Conservation (phyloP, 2,113 vertebrate genomes). For the Macrotis lagotis region DNA sequence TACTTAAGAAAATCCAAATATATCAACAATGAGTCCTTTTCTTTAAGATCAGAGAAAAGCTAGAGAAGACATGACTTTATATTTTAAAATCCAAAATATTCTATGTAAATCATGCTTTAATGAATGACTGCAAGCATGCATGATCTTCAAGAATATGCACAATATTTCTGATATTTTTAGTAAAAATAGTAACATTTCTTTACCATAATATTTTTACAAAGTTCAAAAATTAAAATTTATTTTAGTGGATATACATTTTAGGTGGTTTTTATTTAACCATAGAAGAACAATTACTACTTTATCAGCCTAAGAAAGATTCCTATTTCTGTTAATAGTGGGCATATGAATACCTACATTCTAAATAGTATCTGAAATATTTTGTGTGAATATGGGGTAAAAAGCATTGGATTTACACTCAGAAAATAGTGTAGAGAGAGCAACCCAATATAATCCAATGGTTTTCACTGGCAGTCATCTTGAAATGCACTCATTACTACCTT, state of each 20-base stretch:
- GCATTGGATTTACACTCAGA: neutral
- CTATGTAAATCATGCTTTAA: slow-evolving; percentile 12
- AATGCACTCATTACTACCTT: neutral
- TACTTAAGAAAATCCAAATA: slow-evolving; percentile 15
- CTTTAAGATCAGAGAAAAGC: slow-evolving; percentile 3
- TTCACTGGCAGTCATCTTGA: neutral
- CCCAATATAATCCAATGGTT: neutral
- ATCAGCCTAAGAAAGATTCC: neutral
- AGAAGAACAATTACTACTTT: neutral
- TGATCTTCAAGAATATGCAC: neutral
- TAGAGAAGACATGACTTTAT: slow-evolving; percentile 21
- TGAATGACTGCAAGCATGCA: neutral
- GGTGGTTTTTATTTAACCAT: neutral
- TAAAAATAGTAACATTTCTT: neutral
- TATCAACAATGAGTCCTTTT: neutral
- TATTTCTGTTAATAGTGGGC: neutral
- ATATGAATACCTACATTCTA: neutral
- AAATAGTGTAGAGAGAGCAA: neutral
- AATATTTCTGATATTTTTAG: neutral
- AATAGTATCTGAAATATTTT: neutral
- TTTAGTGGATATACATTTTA: neutral
- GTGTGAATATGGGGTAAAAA: neutral
- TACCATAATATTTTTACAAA: neutral
- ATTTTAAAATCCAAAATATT: slow-evolving; percentile 1
- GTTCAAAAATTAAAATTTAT: neutral